These are phyloP conservation scores for Choreutis nemorana DNA, from an alignment of 2,888 invertebrate species.

Conservation along the genomic window DNA sequence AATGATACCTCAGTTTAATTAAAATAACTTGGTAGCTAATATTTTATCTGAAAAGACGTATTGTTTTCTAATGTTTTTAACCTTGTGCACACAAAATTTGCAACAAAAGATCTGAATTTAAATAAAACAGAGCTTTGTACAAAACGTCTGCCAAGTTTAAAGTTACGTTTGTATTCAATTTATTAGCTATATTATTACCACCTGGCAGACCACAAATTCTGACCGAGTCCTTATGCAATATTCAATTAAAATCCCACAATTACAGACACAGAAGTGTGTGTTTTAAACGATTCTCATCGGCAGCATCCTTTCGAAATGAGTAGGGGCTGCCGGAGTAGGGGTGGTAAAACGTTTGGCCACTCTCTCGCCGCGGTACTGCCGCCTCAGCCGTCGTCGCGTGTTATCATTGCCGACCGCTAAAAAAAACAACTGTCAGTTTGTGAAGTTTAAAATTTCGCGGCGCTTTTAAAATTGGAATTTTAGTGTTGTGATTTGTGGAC, in stretches of 20 bases:
- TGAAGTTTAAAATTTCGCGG: constrained; percentile 7
- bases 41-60: too few species aligned
- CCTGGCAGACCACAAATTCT: constrained; percentile 19
- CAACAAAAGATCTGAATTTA: too few species aligned
- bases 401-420: constrained; percentile 28
- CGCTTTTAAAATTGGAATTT: constrained; percentile 8
- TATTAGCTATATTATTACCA: too few species aligned
- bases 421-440: constrained; percentile 17
- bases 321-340: constrained; percentile 53
- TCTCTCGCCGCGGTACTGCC: constrained; percentile 42
- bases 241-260: constrained; percentile 36
- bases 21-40: too few species aligned
- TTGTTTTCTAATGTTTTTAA: too few species aligned
- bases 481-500: constrained; percentile 16
- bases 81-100: too few species aligned
- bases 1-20: too few species aligned
- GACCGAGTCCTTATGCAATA: constrained; percentile 32
- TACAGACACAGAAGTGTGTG: constrained; percentile 21
- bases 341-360: constrained; percentile 53
- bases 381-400: constrained; percentile 36
- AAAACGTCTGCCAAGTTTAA: too few species aligned
- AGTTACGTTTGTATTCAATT: too few species aligned
- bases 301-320: constrained; percentile 57
- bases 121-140: too few species aligned
- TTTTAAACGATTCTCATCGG: constrained; percentile 31